These are phyloP conservation scores for Takifugu bimaculatus DNA, from an alignment of 2,113 vertebrate species.

Conservation along the genomic window DNA sequence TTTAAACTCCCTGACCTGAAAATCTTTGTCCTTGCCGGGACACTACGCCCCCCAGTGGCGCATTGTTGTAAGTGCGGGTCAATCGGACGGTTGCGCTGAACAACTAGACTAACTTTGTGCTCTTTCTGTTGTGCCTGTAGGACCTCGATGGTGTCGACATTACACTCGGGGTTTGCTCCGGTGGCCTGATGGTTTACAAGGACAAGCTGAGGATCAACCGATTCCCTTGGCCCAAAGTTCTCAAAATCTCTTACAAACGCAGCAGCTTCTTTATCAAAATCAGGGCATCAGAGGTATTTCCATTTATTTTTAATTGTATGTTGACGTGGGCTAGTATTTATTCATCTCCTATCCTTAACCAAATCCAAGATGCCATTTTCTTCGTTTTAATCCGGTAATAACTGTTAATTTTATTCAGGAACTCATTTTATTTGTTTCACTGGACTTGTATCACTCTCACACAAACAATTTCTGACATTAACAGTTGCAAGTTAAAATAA, in stretches of 20 bases:
- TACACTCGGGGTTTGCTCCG: constrained; percentile 91
- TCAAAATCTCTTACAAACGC: constrained; percentile 96
- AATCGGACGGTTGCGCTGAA: background rate
- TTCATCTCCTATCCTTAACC: background rate
- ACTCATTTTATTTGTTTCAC: too few relatives aligned
- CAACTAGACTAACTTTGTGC: background rate
- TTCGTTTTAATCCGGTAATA: too few relatives aligned
- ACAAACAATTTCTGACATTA: too few relatives aligned
- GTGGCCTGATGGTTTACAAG: constrained; percentile 93
- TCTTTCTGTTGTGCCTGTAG: constrained; percentile 60
- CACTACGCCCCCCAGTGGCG: constrained; percentile 51
- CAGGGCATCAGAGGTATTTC: constrained; percentile 85
- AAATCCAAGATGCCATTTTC: too few relatives aligned
- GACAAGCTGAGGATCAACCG: constrained; percentile 93
- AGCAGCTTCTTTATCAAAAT: constrained; percentile 97
- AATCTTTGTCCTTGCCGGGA: background rate
- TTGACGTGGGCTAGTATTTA: background rate
- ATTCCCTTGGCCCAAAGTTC: constrained; percentile 94
- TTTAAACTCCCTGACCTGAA: constrained; percentile 38
- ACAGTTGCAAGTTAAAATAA: too few relatives aligned
- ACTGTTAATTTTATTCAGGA: too few relatives aligned
- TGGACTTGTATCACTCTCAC: too few relatives aligned
- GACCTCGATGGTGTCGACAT: constrained; percentile 92
- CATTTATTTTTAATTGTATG: background rate
- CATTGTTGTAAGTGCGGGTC: constrained; percentile 21